Conservation (phyloP, 2,888 invertebrate genomes). For the Caenorhabditis doughertyi region DNA sequence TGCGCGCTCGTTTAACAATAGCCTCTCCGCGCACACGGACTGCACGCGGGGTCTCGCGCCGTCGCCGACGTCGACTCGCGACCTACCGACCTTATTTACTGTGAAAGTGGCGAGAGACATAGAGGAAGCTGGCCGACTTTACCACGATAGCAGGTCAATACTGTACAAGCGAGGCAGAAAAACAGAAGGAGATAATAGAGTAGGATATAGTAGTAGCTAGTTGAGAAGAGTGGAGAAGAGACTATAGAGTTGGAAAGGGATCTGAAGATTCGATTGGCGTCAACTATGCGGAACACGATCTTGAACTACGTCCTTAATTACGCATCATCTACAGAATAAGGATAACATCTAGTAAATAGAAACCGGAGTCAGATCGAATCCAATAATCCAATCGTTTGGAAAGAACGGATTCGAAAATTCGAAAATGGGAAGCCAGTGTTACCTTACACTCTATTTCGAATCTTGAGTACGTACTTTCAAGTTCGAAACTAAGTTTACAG, state of each 20-base stretch:
- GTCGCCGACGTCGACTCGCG: conserved; percentile 24
- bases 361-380: too few relatives aligned
- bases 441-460: too few relatives aligned
- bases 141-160: conserved; percentile 50
- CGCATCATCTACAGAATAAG: too few relatives aligned
- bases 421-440: too few relatives aligned
- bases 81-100: conserved; percentile 62
- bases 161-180: conserved; percentile 36
- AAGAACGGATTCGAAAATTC: neutral
- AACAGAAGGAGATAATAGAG: conserved; percentile 7
- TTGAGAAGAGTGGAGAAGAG: neutral
- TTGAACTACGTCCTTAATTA: conserved; percentile 12
- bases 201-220: neutral
- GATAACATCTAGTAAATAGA: neutral
- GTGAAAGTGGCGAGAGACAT: conserved; percentile 51
- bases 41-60: conserved; percentile 42
- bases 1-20: conserved; percentile 52
- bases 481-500: too few relatives aligned
- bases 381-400: neutral
- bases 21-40: conserved; percentile 39
- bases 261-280: neutral
- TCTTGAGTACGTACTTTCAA: too few relatives aligned
- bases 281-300: neutral
- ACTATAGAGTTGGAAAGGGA: neutral
- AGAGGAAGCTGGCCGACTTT: conserved; percentile 47